Base-by-base conservation (phyloP, 1,140 invertebrate species). In the Procambarus clarkii region DNA sequence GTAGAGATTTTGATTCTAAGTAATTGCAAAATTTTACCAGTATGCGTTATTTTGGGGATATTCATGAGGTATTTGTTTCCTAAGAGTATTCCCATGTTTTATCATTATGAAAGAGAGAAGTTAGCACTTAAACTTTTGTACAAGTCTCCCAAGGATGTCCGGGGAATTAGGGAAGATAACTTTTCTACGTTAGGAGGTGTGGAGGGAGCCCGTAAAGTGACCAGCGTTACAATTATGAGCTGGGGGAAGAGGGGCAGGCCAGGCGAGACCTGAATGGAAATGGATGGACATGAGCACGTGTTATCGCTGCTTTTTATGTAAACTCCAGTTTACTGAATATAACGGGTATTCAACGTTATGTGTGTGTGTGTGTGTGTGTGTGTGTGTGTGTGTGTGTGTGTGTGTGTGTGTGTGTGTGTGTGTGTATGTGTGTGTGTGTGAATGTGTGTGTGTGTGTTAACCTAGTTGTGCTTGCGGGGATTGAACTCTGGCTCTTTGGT, bases 121-220 rank as follows among this genome's bases (percentile, higher is more conserved):
- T 87, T 87, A 54, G 46, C 54, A 34, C 81, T 83, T 5, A 60
- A 83, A 83, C 58, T 83, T 83, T 83, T 69, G 81, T 83, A 69
- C 58, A 45, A 45, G 81, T 44, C 81, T 83, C 50, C 85, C 76
- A 87, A 87, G 60, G 60, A 78, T 78, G 85, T 87, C 50, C 44
- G 58, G 79, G 50, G 74, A 87, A 87, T 87, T 87, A 87, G 85
- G 24, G 45, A 77, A 78, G 85, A 79, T 87, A 58, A 78, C 79
- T 87, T 87, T 87, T 87, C 74, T 74, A 54, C 76, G 79, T 87
- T 87, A 78, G 79, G 85, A 87, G 24, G 85, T 87, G 84, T 87
- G 58, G 79, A 50, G 79, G 21, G 15, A n/a, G 50, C n/a, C 79
- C 48, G 79, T 81, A 81, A 81, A 81, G 13, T 81, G 79, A 60